A percentile compares a stretch with the other conserved stretches of the same genome.
These are phyloP conservation scores for Rhagologus leucostigma DNA, from an alignment of 2,113 vertebrate species.

Conservation along the genomic window DNA sequence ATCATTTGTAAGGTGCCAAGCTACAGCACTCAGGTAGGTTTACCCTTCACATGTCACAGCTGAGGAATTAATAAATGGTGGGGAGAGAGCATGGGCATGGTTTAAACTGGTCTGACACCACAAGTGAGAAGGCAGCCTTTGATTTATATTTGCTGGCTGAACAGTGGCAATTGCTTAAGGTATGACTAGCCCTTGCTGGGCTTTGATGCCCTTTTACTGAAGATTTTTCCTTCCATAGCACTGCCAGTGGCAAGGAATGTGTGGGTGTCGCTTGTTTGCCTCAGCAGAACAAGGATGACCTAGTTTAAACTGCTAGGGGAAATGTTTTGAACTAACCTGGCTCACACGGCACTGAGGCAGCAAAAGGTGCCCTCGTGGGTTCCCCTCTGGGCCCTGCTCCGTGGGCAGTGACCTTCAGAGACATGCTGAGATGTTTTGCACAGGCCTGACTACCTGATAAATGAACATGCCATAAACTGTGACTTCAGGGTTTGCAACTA, in stretches of 20 bases:
- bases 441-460: not conserved
- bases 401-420: not conserved
- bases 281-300: not conserved
- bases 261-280: not conserved
- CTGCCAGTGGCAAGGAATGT: not conserved
- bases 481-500: not conserved
- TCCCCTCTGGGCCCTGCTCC: not conserved
- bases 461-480: not conserved
- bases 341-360: fast-evolving
- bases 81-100: not conserved
- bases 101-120: not conserved
- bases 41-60: fast-evolving
- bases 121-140: not conserved
- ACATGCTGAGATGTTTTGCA: not conserved
- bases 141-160: not conserved
- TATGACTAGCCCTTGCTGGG: not conserved
- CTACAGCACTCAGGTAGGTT: not conserved
- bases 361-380: not conserved
- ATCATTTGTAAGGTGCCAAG: not conserved
- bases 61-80: not conserved
- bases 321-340: not conserved
- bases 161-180: not conserved
- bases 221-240: not conserved
- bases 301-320: not conserved
- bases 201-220: not conserved